Evolutionary conservation across 2,888 invertebrate species (phyloP).

Genomic region (Amblyjoppa proteus): DNA sequence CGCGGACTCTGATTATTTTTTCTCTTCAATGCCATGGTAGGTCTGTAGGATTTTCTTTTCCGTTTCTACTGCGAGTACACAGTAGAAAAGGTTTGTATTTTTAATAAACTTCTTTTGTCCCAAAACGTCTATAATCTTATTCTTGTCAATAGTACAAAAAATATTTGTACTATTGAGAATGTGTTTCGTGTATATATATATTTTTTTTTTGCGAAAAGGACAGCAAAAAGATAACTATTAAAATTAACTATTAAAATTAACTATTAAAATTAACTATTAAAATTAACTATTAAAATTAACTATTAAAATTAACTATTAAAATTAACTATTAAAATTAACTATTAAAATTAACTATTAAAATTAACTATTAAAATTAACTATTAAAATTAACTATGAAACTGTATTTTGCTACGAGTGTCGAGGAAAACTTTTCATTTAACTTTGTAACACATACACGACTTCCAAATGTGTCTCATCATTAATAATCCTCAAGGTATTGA

Average conservation of each 20-base stretch:
- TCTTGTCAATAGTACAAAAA: no score
- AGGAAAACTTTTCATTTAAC: constrained; percentile 1
- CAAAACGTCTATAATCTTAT: not conserved
- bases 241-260: no score
- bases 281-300: no score
- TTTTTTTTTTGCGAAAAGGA: no score
- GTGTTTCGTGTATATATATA: no score
- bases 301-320: no score
- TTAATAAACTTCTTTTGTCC: not conserved
- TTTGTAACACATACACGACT: not conserved
- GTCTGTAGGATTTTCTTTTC: not conserved
- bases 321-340: no score
- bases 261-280: no score
- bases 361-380: no score
- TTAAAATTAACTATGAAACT: not conserved
- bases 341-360: no score
- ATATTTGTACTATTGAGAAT: no score
- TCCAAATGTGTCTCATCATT: not conserved
- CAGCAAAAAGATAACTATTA: no score
- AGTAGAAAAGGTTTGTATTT: not conserved
- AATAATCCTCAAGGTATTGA: constrained; percentile 34
- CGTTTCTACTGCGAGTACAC: not conserved
- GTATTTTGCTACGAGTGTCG: not conserved
- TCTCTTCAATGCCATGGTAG: not conserved
- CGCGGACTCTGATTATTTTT: not conserved